Evolutionary conservation across 2,113 vertebrate species (phyloP), one percentile per base, ranked within the genome.

Genomic region (Mystacornis crossleyi): DNA sequence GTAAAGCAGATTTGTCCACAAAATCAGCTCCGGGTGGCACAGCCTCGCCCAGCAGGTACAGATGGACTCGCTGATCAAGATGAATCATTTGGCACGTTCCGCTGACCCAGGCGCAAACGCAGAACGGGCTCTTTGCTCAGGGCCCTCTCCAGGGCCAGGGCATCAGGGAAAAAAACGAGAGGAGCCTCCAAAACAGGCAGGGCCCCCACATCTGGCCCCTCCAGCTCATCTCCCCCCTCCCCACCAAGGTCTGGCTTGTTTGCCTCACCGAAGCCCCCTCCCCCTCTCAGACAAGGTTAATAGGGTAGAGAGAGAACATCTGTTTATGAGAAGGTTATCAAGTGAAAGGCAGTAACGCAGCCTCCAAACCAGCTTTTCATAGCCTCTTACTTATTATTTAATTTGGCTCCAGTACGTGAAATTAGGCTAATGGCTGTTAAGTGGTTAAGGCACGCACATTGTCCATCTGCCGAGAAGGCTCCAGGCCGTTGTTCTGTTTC

Each of bases 341-440:
- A 98, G 95, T 93, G 96, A 95, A 97, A 97, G 96, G 97, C 97
- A 97, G 96, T 85, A 97, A 95, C 42, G 33, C 43, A 95, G 95
- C 89, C 97, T 98, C 97, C 96, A 98, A 98, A 98, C 93, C 97
- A 98, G 98, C 96, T 98, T 98, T 98, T 98, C 97, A 97, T 97
- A 98, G 97, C 96, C 97, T 97, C 97, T 98, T 97, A 96, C 97
- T 98, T 98, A 98, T 97, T 98, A 98, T 98, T 98, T 98, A 98
- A 98, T 98, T 98, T 98, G 98, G 98, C 98, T 98, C 93, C 95
- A 91, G 97, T 86, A 97, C 74, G 95, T 96, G 96, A 95, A 98
- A 98, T 98, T 98, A 98, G 98, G 97, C 97, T 98, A 98, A 98
- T 98, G 97, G 98, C 98, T 98, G 97, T 98, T 98, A 98, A 98